These are phyloP conservation scores for Papilio dardanus DNA, from an alignment of 1,140 invertebrate species.

Conservation along the genomic window DNA sequence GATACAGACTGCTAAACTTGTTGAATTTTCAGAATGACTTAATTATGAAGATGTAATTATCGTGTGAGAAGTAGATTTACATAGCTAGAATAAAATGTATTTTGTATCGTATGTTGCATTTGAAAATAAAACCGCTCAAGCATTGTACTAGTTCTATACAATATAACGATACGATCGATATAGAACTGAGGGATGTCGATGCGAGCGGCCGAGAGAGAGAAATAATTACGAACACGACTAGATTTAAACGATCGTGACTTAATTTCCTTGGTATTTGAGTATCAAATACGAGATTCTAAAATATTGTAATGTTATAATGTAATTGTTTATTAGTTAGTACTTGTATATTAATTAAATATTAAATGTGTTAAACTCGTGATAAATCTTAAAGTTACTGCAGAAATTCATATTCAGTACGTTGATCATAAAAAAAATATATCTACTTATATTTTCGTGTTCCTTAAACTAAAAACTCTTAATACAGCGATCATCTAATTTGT, in stretches of 20 bases:
- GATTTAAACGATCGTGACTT: conserved; percentile 49
- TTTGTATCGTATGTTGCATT: conserved; percentile 55
- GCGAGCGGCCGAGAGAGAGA: conserved; percentile 31
- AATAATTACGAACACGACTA: conserved; percentile 43
- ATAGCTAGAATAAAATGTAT: conserved; percentile 59
- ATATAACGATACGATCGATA: conserved; percentile 41
- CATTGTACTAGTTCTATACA: conserved; percentile 45
- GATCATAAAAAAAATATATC: conserved; percentile 49
- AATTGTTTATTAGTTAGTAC: conserved; percentile 59
- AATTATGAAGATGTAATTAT: conserved; percentile 53
- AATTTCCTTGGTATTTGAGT: conserved; percentile 51
- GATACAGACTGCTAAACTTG: conserved; percentile 34
- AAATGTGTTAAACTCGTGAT: conserved; percentile 70
- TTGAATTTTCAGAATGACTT: conserved; percentile 51
- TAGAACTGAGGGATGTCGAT: conserved; percentile 44
- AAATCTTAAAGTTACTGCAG: conserved; percentile 59
- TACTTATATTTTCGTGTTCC: conserved; percentile 58
- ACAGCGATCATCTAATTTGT: conserved; percentile 30
- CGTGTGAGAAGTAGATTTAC: conserved; percentile 61
- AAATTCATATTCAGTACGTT: conserved; percentile 55
- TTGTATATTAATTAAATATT: conserved; percentile 52
- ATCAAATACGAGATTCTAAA: conserved; percentile 59
- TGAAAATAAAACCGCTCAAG: conserved; percentile 52
- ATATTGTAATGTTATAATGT: conserved; percentile 62
- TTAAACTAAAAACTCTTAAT: conserved; percentile 46